Conservation (phyloP, 2,888 invertebrate species). For the Atethmia centrago region DNA sequence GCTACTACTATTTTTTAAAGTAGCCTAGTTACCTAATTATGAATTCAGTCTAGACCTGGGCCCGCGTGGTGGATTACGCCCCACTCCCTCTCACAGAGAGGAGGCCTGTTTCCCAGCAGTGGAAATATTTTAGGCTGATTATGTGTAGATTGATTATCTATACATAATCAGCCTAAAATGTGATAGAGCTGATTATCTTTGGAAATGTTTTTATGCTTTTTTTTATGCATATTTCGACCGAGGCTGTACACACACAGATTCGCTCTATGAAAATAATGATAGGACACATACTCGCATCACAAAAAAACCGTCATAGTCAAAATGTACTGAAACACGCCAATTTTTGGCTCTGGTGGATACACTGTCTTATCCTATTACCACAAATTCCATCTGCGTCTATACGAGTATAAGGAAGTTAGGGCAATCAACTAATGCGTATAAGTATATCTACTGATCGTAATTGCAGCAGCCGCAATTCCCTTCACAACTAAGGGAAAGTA, state of each 20-base stretch:
- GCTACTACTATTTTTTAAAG: not conserved
- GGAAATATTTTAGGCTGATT: too few relatives aligned
- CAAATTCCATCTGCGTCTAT: constrained; percentile 2
- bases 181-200: too few relatives aligned
- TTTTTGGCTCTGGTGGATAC: not conserved
- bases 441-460: not conserved
- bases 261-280: not conserved
- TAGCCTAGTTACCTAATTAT: too few relatives aligned
- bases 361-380: not conserved
- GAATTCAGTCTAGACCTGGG: too few relatives aligned
- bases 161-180: too few relatives aligned
- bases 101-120: too few relatives aligned
- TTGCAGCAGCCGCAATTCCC: not conserved
- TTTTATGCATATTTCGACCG: not conserved
- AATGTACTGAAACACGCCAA: not conserved
- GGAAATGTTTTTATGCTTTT: not conserved
- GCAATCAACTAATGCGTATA: not conserved
- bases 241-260: not conserved
- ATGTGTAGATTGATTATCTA: too few relatives aligned
- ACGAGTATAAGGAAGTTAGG: not conserved
- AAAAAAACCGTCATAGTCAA: not conserved
- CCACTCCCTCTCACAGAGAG: too few relatives aligned
- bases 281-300: not conserved
- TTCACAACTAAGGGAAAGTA: constrained; percentile 4
- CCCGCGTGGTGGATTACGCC: too few relatives aligned